Evolutionary conservation across 2,113 vertebrate genomes (phyloP).

Genomic region (Macrotus californicus): DNA sequence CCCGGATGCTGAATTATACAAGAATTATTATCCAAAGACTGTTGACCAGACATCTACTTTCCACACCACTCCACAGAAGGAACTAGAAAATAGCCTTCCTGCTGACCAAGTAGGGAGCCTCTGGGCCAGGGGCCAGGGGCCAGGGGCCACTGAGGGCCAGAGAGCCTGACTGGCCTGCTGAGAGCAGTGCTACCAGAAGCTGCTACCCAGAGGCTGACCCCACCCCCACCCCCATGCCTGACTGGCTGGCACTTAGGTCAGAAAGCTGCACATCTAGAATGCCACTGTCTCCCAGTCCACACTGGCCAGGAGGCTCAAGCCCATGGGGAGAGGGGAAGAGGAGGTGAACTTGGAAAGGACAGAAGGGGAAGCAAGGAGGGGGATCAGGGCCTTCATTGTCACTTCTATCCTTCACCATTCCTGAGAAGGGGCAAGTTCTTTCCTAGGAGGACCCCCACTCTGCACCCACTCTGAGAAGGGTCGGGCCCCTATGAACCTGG

Average conservation of each 20-base stretch:
- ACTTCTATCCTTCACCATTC: not conserved
- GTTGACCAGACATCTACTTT: not conserved
- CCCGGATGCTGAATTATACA: not conserved
- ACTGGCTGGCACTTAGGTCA: not conserved
- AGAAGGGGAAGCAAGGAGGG: not conserved
- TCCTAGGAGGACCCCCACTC: too few relatives aligned
- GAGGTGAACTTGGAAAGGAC: not conserved
- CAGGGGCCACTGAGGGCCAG: not conserved
- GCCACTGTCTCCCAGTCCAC: not conserved
- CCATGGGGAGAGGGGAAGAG: not conserved
- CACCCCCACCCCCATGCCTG: not conserved
- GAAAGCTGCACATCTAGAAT: not conserved
- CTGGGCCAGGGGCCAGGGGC: not conserved
- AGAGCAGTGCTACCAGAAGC: not conserved
- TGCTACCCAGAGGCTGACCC: not conserved
- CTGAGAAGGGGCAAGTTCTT: not conserved
- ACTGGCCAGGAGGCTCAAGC: not conserved
- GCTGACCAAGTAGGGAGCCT: not conserved
- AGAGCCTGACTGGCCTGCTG: not conserved
- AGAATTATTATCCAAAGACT: constrained; percentile 14
- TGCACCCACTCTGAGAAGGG: not conserved
- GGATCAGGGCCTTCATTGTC: not conserved
- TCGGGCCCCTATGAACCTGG: not conserved
- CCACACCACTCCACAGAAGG: not conserved
- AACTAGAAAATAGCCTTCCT: not conserved